Evolutionary conservation across 2,888 invertebrate species (phyloP).

Genomic region (Pocota personata): DNA sequence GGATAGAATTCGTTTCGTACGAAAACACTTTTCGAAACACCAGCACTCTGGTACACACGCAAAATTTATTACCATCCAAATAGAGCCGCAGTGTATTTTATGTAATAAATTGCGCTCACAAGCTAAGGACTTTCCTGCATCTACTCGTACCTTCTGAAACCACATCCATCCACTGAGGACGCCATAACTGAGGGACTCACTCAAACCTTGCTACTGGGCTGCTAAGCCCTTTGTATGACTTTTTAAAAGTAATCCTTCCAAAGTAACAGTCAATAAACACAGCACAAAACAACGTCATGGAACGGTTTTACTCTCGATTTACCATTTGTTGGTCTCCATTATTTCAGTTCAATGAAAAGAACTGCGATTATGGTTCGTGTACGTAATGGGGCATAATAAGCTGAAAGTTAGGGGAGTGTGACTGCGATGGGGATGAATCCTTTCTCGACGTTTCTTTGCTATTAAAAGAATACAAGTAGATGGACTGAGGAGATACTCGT

Average conservation of each 20-base stretch:
- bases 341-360: background rate
- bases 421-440: background rate
- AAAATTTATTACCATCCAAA: constrained; percentile 50
- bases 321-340: background rate
- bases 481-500: background rate
- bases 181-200: background rate
- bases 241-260: constrained; percentile 19
- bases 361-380: constrained; percentile 11
- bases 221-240: background rate
- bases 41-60: constrained; percentile 23
- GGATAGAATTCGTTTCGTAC: constrained; percentile 14
- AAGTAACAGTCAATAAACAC: constrained; percentile 24
- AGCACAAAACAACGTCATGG: background rate
- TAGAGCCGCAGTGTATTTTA: constrained; percentile 32
- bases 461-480: background rate
- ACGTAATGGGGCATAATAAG: constrained; percentile 16
- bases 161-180: background rate
- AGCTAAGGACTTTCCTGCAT: constrained; percentile 13
- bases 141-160: background rate
- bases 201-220: background rate
- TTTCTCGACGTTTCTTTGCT: background rate
- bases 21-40: constrained; percentile 10
- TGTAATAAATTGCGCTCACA: constrained; percentile 52
- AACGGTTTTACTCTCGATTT: constrained; percentile 1
- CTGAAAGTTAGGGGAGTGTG: background rate